Conservation (phyloP, 2,888 invertebrate genomes). For the Cheilosia urbana region DNA sequence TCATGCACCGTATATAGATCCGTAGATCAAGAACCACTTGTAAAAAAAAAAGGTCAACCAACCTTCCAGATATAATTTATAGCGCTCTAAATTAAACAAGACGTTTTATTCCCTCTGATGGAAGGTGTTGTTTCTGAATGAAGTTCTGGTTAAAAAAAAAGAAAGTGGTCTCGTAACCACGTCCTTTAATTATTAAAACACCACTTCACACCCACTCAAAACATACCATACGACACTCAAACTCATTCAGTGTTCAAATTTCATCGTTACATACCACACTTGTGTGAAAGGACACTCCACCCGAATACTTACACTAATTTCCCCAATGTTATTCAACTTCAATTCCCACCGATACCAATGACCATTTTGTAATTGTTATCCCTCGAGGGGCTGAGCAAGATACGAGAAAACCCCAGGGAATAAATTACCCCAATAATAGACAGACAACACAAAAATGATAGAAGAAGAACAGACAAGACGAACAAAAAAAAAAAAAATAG, state of each 20-base stretch:
- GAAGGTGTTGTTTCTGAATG: no score
- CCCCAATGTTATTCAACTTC: slow-evolving; percentile 23
- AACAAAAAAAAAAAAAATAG: neutral
- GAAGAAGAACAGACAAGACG: neutral
- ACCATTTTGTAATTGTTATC: slow-evolving; percentile 61
- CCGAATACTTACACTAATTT: slow-evolving; percentile 4
- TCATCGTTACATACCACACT: neutral
- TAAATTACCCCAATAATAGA: slow-evolving; percentile 52
- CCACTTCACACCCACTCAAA: no score
- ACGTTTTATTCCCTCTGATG: no score
- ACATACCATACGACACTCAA: neutral
- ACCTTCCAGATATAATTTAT: no score
- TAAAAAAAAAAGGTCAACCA: no score
- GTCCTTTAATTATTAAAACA: no score
- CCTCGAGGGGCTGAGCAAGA: slow-evolving; percentile 24
- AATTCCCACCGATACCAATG: slow-evolving; percentile 42
- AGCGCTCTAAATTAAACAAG: no score
- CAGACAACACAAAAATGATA: slow-evolving; percentile 16
- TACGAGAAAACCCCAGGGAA: slow-evolving; percentile 36
- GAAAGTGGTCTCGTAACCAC: no score
- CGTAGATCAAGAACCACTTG: no score
- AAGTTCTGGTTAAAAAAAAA: no score
- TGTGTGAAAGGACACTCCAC: neutral
- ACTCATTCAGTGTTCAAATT: neutral
- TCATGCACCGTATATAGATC: no score